phyloP scores from a whole-genome alignment of 2,113 vertebrate genomes.

The Lutjanus erythropterus region DNA sequence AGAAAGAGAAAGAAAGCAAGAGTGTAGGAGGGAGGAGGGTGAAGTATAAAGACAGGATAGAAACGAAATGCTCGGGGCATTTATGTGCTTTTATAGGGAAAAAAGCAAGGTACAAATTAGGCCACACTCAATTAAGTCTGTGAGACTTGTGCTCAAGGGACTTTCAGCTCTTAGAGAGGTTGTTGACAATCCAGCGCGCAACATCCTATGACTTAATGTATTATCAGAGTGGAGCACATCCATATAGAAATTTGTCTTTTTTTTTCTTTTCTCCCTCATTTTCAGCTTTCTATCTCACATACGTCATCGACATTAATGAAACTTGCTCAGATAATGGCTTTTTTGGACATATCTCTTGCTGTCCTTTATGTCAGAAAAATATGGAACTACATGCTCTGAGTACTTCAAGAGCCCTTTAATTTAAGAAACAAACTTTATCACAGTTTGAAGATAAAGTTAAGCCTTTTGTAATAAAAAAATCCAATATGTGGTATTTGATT shows the following conservation, averaged over 20 bases:
- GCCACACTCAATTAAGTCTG: slow-evolving; percentile 83
- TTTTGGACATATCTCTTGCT: background rate
- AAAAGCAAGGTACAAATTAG: slow-evolving; percentile 82
- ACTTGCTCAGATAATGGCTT: background rate
- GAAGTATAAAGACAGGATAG: slow-evolving; percentile 71
- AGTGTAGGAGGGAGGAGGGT: slow-evolving; percentile 62
- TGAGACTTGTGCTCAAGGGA: slow-evolving; percentile 77
- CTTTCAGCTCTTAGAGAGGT: slow-evolving; percentile 77
- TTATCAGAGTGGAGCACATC: slow-evolving; percentile 27
- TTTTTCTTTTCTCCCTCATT: slow-evolving; percentile 8
- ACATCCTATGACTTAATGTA: slow-evolving; percentile 70
- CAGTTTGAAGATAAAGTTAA: slow-evolving; percentile 2
- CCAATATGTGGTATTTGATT: background rate
- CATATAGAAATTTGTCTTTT: slow-evolving; percentile 5
- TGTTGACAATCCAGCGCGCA: slow-evolving; percentile 72
- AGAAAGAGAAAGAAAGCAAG: slow-evolving; percentile 35
- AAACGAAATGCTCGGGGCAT: slow-evolving; percentile 79
- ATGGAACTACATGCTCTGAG: background rate
- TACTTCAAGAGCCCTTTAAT: slow-evolving; percentile 13
- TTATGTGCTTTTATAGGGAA: slow-evolving; percentile 77
- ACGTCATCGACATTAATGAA: background rate
- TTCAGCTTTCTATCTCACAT: slow-evolving; percentile 5
- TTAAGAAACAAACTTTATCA: background rate
- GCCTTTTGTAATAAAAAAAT: background rate
- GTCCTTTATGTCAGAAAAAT: background rate